Evolutionary conservation across 37 sponge, comb jelly and placozoan genomes (phyloP), one percentile per base, ranked within the genome.

Genomic region (Spongilla lacustris): DNA sequence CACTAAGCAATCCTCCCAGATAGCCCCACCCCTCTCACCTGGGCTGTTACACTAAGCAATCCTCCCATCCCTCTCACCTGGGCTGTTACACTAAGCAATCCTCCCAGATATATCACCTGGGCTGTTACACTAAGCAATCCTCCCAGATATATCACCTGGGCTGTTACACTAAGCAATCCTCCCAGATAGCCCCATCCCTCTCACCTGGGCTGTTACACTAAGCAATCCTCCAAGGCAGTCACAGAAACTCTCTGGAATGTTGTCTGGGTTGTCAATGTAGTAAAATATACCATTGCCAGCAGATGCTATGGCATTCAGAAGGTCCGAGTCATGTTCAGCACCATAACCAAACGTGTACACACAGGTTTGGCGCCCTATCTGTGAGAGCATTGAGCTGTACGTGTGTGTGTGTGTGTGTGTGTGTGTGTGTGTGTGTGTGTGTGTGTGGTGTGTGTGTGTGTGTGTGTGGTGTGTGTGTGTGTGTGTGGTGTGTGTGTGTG

Each of bases 51-150:
- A n/a, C n/a, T n/a, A n/a, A 41, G 41, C 58, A 8, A 6, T 19
- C 19, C 58, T 14, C 58, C 21, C 58, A 58, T 8, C 80, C 23
- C 30, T 21, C 41, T 58, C 58, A 58, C 58, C 21, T 58, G 58
- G 41, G 41, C 41, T n/a, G n/a, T n/a, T n/a, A n/a, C n/a, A n/a
- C n/a, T n/a, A n/a, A 41, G 41, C 41, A 3, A 3, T 41, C 41
- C 41, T n/a, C n/a, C n/a, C n/a, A n/a, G n/a, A n/a, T n/a, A n/a
- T n/a, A n/a, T 66, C 36, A 94, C 95, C 92, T 97, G 98, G 68
- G 98, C 98, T n/a, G n/a, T n/a, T n/a, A n/a, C n/a, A n/a, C n/a
- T n/a, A n/a, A 97, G 87, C 37, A 94, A 92, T 34, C 95, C 98
- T n/a, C n/a, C n/a, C n/a, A n/a, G n/a, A n/a, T n/a, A n/a, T n/a